phyloP scores from a whole-genome alignment of 2,113 vertebrate genomes.

The Opisthocomus hoazin region DNA sequence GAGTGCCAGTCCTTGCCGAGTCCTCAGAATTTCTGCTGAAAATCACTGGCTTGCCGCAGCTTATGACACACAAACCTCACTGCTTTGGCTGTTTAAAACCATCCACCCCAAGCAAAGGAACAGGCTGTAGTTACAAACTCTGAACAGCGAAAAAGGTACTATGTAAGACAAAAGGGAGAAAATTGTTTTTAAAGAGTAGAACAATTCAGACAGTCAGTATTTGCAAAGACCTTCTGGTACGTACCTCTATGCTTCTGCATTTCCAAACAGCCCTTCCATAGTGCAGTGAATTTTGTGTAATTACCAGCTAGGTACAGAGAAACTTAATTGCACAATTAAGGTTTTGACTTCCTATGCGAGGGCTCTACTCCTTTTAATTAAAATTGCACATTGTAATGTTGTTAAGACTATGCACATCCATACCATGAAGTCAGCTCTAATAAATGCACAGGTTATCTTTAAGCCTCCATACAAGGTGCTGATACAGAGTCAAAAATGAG shows the following conservation, averaged over 20 bases:
- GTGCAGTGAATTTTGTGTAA: background rate
- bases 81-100: background rate
- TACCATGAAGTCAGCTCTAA: background rate
- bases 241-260: background rate
- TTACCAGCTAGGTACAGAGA: background rate
- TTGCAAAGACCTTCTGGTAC: background rate
- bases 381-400: background rate
- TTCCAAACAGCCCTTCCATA: background rate
- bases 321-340: background rate
- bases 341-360: conserved; percentile 7
- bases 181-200: background rate
- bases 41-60: background rate
- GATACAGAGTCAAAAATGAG: background rate
- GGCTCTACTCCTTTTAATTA: background rate
- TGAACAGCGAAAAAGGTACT: background rate
- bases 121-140: background rate
- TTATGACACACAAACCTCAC: background rate
- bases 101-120: background rate
- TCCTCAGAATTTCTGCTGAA: background rate
- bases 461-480: background rate
- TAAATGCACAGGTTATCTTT: background rate
- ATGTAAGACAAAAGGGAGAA: background rate
- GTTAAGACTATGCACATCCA: background rate
- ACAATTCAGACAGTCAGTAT: background rate
- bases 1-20: background rate